Evolutionary conservation across 2,797 vertebrate genomes (phyloP).

Genomic region (Dicrostonyx torquatus): DNA sequence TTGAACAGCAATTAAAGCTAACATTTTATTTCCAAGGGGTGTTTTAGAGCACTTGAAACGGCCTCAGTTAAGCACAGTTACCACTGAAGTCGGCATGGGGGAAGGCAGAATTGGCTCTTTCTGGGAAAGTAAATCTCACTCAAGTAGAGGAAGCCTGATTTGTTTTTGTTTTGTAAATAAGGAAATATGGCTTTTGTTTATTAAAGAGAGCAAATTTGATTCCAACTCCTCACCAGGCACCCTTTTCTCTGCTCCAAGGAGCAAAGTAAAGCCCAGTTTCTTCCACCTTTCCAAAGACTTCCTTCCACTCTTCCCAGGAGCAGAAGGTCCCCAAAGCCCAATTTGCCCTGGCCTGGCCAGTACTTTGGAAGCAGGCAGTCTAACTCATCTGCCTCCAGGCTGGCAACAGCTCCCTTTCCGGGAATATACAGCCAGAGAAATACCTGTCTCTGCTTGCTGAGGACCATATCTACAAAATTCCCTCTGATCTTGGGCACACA

Average conservation of each 20-base stretch:
- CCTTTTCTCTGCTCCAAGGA: background rate
- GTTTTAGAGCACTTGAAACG: constrained; percentile 82
- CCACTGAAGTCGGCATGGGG: constrained; percentile 39
- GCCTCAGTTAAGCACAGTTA: constrained; percentile 69
- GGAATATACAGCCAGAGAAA: constrained; percentile 2
- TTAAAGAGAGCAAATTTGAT: background rate
- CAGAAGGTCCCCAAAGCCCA: constrained; percentile 65
- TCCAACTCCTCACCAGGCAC: background rate
- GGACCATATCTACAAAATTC: background rate
- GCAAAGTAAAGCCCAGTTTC: constrained; percentile 49
- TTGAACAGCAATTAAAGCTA: constrained; percentile 86
- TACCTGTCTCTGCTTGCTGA: constrained; percentile 7
- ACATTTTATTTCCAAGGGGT: constrained; percentile 81
- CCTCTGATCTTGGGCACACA: background rate
- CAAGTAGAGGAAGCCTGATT: constrained; percentile 48
- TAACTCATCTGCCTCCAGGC: constrained; percentile 16
- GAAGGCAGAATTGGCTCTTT: constrained; percentile 29
- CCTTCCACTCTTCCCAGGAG: background rate
- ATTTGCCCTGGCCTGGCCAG: constrained; percentile 52
- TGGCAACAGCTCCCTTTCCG: background rate
- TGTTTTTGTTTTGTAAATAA: constrained; percentile 15
- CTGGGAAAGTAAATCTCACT: constrained; percentile 57
- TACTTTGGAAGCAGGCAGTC: constrained; percentile 32
- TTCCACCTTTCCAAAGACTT: constrained; percentile 45
- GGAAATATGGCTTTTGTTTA: background rate